These are phyloP conservation scores for Drosophila gunungcola DNA, from an alignment of 1,140 invertebrate species.

Conservation along the genomic window DNA sequence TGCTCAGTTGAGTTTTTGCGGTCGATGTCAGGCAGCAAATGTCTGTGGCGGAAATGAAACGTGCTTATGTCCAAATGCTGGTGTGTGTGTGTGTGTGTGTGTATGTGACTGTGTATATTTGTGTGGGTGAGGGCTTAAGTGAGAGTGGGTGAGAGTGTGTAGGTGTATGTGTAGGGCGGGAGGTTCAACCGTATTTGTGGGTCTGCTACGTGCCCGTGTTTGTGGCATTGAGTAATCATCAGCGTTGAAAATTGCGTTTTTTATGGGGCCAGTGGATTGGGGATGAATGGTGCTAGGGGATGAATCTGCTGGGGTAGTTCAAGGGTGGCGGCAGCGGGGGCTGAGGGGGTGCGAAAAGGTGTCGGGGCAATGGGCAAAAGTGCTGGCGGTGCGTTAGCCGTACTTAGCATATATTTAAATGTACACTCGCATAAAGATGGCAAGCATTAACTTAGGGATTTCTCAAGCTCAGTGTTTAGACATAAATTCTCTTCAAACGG, in stretches of 20 bases:
- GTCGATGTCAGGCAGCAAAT: conserved; percentile 47
- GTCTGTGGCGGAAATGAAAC: conserved; percentile 79
- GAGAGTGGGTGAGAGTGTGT: background rate
- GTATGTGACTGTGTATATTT: conserved; percentile 2
- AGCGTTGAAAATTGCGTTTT: conserved; percentile 82
- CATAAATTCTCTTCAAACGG: background rate
- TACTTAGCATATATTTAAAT: conserved; percentile 68
- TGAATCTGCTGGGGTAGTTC: conserved; percentile 24
- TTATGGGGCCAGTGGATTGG: conserved; percentile 68
- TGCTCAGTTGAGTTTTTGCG: conserved; percentile 37
- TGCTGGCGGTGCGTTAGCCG: conserved; percentile 45
- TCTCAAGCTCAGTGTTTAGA: background rate
- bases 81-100: conserved; percentile 8
- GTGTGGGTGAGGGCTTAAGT: conserved; percentile 9
- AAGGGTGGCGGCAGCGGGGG: background rate
- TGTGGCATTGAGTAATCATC: conserved; percentile 83
- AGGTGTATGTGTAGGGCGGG: background rate
- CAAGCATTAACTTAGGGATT: conserved; percentile 12
- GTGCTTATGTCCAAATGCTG: conserved; percentile 34
- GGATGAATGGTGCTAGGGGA: conserved; percentile 27
- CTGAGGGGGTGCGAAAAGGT: conserved; percentile 23
- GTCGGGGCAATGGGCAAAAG: conserved; percentile 43
- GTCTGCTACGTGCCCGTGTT: conserved; percentile 58
- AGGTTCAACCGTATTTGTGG: conserved; percentile 4
- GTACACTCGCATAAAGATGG: conserved; percentile 27